Evolutionary conservation across 2,888 invertebrate species (phyloP).

Genomic region (Plutella xylostella): DNA sequence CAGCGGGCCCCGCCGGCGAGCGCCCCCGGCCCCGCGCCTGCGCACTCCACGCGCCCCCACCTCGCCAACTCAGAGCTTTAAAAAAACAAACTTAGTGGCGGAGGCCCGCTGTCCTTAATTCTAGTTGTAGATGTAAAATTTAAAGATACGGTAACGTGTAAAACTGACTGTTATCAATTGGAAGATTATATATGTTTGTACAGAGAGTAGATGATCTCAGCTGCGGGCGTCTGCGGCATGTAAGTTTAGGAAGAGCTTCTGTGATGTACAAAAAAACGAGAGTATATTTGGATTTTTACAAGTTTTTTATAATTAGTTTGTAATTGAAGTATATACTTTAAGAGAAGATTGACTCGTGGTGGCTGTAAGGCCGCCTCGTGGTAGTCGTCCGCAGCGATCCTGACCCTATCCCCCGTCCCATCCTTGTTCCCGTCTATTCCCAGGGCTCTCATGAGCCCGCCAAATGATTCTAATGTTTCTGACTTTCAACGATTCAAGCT

Average conservation of each 20-base stretch:
- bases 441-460: slow-evolving; percentile 48
- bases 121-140: slow-evolving; percentile 59
- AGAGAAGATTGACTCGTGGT: slow-evolving; percentile 50
- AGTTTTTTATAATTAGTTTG: slow-evolving; percentile 69
- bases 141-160: slow-evolving; percentile 48
- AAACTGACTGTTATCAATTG: slow-evolving; percentile 52
- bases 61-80: slow-evolving; percentile 36
- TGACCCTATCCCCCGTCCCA: slow-evolving; percentile 25
- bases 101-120: slow-evolving; percentile 35
- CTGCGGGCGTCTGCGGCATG: slow-evolving; percentile 33
- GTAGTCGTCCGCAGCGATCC: slow-evolving; percentile 46
- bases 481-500: slow-evolving; percentile 15
- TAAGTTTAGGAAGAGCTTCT: slow-evolving; percentile 42
- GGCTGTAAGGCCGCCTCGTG: slow-evolving; percentile 28
- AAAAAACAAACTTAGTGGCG: slow-evolving; percentile 31
- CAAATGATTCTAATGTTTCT: slow-evolving; percentile 40
- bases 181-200: slow-evolving; percentile 62
- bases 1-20: slow-evolving; percentile 30
- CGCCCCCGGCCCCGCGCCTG: slow-evolving; percentile 12
- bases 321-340: slow-evolving; percentile 53
- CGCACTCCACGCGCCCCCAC: slow-evolving; percentile 18
- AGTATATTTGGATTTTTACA: slow-evolving; percentile 67
- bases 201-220: slow-evolving; percentile 64
- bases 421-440: slow-evolving; percentile 35
- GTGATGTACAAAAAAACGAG: slow-evolving; percentile 66